Conservation (phyloP, 2,113 vertebrate genomes). For the Pseudopodoces humilis region DNA sequence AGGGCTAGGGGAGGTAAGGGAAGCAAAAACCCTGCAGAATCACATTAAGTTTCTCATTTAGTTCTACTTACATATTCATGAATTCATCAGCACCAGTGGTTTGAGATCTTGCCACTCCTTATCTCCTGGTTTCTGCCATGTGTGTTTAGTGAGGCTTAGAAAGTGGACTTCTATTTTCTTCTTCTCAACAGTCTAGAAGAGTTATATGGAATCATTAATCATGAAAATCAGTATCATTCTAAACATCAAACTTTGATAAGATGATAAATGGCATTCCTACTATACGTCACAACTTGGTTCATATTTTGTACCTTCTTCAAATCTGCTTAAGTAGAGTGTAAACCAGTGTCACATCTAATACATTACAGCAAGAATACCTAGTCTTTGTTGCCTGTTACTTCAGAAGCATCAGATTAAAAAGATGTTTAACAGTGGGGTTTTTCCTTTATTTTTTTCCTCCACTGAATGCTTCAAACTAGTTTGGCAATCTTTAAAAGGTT, state of each 20-base stretch:
- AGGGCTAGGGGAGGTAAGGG: neutral
- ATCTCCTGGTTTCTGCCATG: neutral
- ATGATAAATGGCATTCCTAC: neutral
- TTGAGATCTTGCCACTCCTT: neutral
- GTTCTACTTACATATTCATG: neutral
- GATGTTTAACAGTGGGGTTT: neutral
- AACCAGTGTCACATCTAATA: neutral
- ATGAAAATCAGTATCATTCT: neutral
- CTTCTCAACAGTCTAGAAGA: neutral
- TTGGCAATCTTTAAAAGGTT: conserved; percentile 54
- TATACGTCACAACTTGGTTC: neutral
- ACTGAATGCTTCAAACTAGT: neutral
- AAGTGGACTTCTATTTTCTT: neutral
- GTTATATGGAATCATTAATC: neutral
- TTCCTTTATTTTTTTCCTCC: neutral
- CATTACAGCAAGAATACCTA: neutral
- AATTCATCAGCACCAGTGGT: neutral
- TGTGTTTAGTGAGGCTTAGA: neutral
- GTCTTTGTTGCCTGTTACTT: neutral
- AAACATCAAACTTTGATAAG: neutral
- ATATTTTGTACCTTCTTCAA: neutral
- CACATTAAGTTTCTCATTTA: neutral
- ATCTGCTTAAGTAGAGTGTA: neutral
- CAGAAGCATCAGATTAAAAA: neutral
- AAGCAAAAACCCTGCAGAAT: neutral